A percentile compares a stretch with the other conserved stretches of the same genome.
These are phyloP conservation scores for Brachionus plicatilis DNA, from an alignment of 1,140 invertebrate species.

Conservation along the genomic window DNA sequence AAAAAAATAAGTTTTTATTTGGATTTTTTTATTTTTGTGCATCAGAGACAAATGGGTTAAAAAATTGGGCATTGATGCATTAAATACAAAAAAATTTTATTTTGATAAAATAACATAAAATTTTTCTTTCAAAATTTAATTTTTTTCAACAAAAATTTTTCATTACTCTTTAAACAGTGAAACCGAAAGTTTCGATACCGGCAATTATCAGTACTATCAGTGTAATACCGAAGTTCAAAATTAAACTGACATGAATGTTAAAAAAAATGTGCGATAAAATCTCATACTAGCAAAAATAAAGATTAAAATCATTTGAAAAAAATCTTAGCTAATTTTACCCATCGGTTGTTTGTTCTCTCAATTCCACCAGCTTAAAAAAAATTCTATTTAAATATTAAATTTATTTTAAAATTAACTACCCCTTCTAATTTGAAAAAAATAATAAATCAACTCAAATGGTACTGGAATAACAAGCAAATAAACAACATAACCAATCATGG, in stretches of 20 bases:
- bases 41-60: no score
- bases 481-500: constrained; percentile 9
- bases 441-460: background rate
- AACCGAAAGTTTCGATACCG: constrained; percentile 4
- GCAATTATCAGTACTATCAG: background rate
- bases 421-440: background rate
- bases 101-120: background rate
- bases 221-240: background rate
- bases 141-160: background rate
- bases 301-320: background rate
- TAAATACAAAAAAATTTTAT: no score
- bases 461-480: background rate
- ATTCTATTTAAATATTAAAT: no score
- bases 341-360: background rate
- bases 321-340: background rate
- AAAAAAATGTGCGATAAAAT: constrained; percentile 1
- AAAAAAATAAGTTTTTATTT: no score
- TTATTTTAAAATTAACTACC: background rate
- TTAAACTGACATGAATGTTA: background rate
- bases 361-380: background rate
- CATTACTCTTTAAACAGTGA: background rate
- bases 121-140: background rate
- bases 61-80: no score
- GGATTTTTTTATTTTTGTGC: no score
- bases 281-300: background rate